phyloP scores from a whole-genome alignment of 2,113 vertebrate species.

The Tetrao urogallus region DNA sequence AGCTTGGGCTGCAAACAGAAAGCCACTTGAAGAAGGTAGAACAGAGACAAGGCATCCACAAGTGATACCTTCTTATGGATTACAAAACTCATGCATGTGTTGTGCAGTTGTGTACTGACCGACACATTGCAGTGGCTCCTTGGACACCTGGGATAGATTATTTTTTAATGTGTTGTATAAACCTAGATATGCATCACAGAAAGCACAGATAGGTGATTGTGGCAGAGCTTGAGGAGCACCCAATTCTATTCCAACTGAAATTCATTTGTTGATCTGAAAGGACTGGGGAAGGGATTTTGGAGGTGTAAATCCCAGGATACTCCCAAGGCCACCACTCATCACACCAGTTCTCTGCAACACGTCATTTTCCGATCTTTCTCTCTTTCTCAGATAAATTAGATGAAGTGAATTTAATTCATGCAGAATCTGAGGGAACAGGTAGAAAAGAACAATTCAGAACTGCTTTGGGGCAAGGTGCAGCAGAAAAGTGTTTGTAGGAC shows the following conservation, averaged over 20 bases:
- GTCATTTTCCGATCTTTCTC: neutral
- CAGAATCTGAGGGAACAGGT: neutral
- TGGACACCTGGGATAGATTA: neutral
- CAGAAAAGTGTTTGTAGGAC: neutral
- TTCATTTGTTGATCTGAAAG: neutral
- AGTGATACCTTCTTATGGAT: neutral
- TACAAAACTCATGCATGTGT: neutral
- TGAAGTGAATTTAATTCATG: neutral
- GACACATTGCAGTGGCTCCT: neutral
- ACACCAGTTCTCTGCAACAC: neutral
- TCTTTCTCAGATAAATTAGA: neutral
- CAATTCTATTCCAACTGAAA: neutral
- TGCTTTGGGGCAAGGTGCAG: neutral
- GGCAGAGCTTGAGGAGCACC: neutral
- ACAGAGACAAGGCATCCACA: neutral
- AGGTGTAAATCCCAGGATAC: neutral
- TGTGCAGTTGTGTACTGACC: neutral
- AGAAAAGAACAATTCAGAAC: neutral
- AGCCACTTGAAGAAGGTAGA: neutral
- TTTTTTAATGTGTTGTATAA: neutral
- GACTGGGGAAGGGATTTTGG: neutral
- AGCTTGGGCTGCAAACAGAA: neutral
- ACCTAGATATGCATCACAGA: neutral
- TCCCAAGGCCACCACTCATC: neutral
- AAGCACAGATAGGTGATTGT: neutral